phyloP scores from a whole-genome alignment of 2,888 invertebrate species.

The Rhagonycha fulva region DNA sequence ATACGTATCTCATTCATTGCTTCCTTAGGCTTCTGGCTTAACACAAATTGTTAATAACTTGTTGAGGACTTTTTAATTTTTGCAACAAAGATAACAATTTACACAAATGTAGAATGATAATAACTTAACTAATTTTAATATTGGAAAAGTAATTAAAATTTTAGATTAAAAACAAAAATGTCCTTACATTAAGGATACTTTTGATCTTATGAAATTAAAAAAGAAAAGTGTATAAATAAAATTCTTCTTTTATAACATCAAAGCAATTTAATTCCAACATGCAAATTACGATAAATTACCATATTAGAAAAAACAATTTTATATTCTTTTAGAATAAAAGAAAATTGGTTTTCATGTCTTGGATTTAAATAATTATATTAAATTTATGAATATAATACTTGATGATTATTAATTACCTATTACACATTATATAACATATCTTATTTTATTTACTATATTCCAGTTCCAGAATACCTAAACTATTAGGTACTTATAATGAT shows the following conservation, averaged over 20 bases:
- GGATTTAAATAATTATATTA: not conserved
- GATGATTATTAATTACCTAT: not conserved
- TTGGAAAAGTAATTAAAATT: not conserved
- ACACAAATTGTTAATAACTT: slow-evolving; percentile 2
- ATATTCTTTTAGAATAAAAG: not conserved
- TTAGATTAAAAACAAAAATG: not conserved
- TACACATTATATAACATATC: too few species aligned
- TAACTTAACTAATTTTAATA: not conserved
- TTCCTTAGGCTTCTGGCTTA: slow-evolving; percentile 10
- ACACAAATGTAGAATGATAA: not conserved
- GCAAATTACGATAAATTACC: slow-evolving; percentile 16
- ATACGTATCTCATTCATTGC: slow-evolving; percentile 27
- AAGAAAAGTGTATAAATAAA: not conserved
- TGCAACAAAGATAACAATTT: not conserved
- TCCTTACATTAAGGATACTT: not conserved
- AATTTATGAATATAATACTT: not conserved
- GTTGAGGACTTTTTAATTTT: not conserved
- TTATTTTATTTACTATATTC: too few species aligned
- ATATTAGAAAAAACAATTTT: slow-evolving; percentile 3
- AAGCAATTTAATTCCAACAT: slow-evolving; percentile 26
- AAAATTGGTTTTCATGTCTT: not conserved
- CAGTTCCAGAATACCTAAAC: too few species aligned
- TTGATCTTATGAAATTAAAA: slow-evolving; percentile 3
- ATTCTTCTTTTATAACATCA: slow-evolving; percentile 11
- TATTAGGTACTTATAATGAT: too few species aligned